Conservation (phyloP, 2,888 invertebrate genomes). For the Epiblema foenella region DNA sequence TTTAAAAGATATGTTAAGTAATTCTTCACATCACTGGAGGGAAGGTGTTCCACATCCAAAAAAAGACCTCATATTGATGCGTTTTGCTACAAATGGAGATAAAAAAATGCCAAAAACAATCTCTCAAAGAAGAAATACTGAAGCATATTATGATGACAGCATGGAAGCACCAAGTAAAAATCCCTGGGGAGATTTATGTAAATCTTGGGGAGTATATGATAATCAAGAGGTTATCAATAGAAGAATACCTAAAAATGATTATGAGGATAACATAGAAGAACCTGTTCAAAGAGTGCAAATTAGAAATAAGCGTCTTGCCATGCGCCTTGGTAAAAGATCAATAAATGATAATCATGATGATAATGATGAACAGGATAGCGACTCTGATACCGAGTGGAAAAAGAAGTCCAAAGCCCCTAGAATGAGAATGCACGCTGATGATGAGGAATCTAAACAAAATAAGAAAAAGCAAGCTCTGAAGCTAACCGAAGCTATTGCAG, state of each 20-base stretch:
- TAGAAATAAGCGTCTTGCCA: slow-evolving; percentile 73
- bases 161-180: slow-evolving; percentile 81
- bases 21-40: slow-evolving; percentile 91
- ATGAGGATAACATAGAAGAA: slow-evolving; percentile 60
- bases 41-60: slow-evolving; percentile 88
- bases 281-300: slow-evolving; percentile 59
- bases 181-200: slow-evolving; percentile 90
- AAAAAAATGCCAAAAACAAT: slow-evolving; percentile 86
- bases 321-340: slow-evolving; percentile 70
- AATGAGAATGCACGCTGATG: slow-evolving; percentile 96
- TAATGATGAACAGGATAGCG: slow-evolving; percentile 69
- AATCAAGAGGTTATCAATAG: slow-evolving; percentile 82
- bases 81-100: slow-evolving; percentile 91
- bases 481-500: slow-evolving; percentile 49
- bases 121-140: slow-evolving; percentile 53
- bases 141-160: slow-evolving; percentile 60
- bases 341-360: slow-evolving; percentile 54
- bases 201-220: slow-evolving; percentile 88
- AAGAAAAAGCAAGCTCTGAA: slow-evolving; percentile 60
- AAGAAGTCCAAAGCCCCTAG: slow-evolving; percentile 87
- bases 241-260: slow-evolving; percentile 64
- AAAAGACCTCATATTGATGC: slow-evolving; percentile 88
- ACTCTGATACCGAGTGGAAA: slow-evolving; percentile 85
- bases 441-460: slow-evolving; percentile 88
- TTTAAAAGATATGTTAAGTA: slow-evolving; percentile 69